Evolutionary conservation across 2,113 vertebrate species (phyloP), one percentile per base, ranked within the genome.

Genomic region (Protobothrops mucrosquamatus): DNA sequence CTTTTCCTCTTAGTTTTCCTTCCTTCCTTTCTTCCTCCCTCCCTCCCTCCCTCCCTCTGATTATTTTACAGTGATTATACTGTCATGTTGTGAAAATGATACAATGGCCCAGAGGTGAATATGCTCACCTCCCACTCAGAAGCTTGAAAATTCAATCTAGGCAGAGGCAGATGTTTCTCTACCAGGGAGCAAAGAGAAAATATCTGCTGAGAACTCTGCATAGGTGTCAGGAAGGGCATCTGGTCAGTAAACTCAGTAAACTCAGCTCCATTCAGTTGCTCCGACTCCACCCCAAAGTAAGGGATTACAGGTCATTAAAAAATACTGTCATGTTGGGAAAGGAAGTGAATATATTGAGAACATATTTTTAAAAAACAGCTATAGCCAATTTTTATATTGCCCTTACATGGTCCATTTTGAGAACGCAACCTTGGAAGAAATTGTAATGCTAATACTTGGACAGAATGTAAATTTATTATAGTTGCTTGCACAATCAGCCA

Each of bases 1-100:
- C 9, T 51, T 92, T 89, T 92, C 52, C 39, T 92, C 43, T 55
- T 85, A 69, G 87, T 74, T 92, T 59, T 48, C 85, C 15, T 81
- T 20, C 15, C 51, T 54, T 9, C 48, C 34, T 57, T 92, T 39
- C 6, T 74, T 69, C 64, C 29, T 26, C 59, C 12, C 4, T 18
- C 29, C 61, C 4, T 64, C 61, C 26, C 29, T 69, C 64, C 15
- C 51, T 8, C 81, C 34, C n/a, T 89, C 64, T 29, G 64, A 89
- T 92, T 85, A 74, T 92, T 89, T 92, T 55, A 89, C 29, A 20
- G 15, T 51, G 46, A 86, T 57, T 26, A 24, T 48, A 89, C 26
- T 57, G 54, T 20, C 6, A 81, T 12, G 4, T 12, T 55, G 24
- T 34, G 52, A 56, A 34, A 18, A 69, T 69, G 61, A 12, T n/a